phyloP scores from a whole-genome alignment of 2,797 vertebrate genomes.

The Malurus splendens region DNA sequence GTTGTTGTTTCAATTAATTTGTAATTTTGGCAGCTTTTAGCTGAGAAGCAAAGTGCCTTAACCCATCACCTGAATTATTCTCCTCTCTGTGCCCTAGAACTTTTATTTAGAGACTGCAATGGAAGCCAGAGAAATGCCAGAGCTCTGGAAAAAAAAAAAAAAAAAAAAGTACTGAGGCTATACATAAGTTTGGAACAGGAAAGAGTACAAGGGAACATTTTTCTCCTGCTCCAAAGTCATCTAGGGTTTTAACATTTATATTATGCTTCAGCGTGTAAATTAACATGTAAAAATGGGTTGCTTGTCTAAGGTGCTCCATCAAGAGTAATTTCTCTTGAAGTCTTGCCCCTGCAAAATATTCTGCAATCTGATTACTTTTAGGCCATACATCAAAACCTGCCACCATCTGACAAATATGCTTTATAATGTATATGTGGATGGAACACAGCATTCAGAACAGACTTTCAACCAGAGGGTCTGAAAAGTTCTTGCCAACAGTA shows the following conservation, averaged over 20 bases:
- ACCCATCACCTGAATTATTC: background rate
- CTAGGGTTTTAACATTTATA: background rate
- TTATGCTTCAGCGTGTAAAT: background rate
- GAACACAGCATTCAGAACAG: background rate
- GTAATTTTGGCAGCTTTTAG: background rate
- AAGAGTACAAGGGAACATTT: background rate
- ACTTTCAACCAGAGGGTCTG: background rate
- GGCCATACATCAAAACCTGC: background rate
- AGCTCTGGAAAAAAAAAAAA: background rate
- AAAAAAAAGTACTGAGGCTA: background rate
- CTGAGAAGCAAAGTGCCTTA: background rate
- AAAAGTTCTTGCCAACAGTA: background rate
- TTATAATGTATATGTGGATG: background rate
- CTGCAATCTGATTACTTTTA: background rate
- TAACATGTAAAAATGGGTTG: background rate
- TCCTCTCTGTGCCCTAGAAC: background rate
- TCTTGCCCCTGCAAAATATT: background rate
- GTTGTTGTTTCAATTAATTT: background rate
- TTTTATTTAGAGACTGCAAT: background rate
- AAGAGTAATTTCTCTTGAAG: background rate
- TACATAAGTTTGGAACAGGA: background rate
- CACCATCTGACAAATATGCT: background rate
- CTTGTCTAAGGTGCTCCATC: background rate
- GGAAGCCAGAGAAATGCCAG: background rate
- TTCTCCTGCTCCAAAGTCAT: background rate